phyloP scores from a whole-genome alignment of 2,888 invertebrate genomes.

The Hecatera dysodea region DNA sequence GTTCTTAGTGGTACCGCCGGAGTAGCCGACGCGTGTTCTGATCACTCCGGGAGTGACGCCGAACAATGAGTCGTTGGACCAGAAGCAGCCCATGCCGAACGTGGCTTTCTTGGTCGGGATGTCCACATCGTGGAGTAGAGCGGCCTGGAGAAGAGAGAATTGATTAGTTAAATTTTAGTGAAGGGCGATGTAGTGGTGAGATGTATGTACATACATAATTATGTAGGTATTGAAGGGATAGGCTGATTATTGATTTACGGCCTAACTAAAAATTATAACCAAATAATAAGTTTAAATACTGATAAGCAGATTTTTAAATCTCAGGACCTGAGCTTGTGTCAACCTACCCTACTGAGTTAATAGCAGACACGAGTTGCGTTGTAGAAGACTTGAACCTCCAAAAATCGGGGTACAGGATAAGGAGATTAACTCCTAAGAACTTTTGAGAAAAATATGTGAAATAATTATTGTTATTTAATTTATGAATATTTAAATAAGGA shows the following conservation, averaged over 20 bases:
- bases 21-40: slow-evolving; percentile 98
- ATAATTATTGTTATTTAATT: too few relatives aligned
- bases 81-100: slow-evolving; percentile 98
- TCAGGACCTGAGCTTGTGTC: too few relatives aligned
- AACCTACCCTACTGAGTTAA: too few relatives aligned
- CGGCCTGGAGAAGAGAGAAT: slow-evolving; percentile 69
- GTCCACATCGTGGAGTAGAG: slow-evolving; percentile 92
- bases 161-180: neutral
- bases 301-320: too few relatives aligned
- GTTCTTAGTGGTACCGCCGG: slow-evolving; percentile 95
- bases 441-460: neutral
- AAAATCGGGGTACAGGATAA: neutral
- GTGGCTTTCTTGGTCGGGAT: slow-evolving; percentile 94
- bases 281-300: too few relatives aligned
- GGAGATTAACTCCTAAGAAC: too few relatives aligned
- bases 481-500: too few relatives aligned
- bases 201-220: too few relatives aligned
- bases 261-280: too few relatives aligned
- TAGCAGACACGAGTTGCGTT: too few relatives aligned
- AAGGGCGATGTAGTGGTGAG: neutral
- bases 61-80: slow-evolving; percentile 97
- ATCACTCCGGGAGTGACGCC: slow-evolving; percentile 94
- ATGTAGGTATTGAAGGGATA: neutral
- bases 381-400: neutral
- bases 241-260: too few relatives aligned